These are phyloP conservation scores for Hylaea fasciaria DNA, from an alignment of 2,888 invertebrate species.

Conservation along the genomic window DNA sequence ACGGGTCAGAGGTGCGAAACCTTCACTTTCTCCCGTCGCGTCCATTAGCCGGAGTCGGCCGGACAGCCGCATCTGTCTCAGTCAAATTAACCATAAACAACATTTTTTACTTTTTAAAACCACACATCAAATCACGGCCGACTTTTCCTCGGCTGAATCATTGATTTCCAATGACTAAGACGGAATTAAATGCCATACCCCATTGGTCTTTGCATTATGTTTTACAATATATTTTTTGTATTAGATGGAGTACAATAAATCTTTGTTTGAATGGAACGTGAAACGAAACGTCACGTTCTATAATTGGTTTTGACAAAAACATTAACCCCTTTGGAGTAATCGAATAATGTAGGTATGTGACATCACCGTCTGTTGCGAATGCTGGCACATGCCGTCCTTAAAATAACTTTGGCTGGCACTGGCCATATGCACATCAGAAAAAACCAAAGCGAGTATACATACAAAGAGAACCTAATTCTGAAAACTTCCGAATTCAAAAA, in stretches of 20 bases:
- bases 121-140: slow-evolving; percentile 44
- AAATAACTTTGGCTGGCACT: slow-evolving; percentile 65
- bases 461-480: slow-evolving; percentile 30
- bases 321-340: slow-evolving; percentile 64
- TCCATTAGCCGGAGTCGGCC: slow-evolving; percentile 62
- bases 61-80: slow-evolving; percentile 69
- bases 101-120: slow-evolving; percentile 63
- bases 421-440: slow-evolving; percentile 72
- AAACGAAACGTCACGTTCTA: slow-evolving; percentile 52
- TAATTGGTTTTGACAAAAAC: slow-evolving; percentile 56
- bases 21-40: slow-evolving; percentile 70
- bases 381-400: slow-evolving; percentile 77
- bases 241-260: slow-evolving; percentile 2
- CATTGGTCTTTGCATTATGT: slow-evolving; percentile 9
- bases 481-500: slow-evolving; percentile 56
- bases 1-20: slow-evolving; percentile 72
- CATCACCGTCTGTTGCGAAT: slow-evolving; percentile 80
- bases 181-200: slow-evolving; percentile 16
- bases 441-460: slow-evolving; percentile 54
- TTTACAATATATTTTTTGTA: slow-evolving; percentile 8
- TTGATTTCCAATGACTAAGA: slow-evolving; percentile 45
- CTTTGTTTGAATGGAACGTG: slow-evolving; percentile 36
- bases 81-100: slow-evolving; percentile 71
- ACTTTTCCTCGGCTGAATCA: slow-evolving; percentile 46
- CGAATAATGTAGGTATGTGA: slow-evolving; percentile 65